Evolutionary conservation across 1,140 invertebrate species (phyloP).

Genomic region (Drosophila biarmipes): DNA sequence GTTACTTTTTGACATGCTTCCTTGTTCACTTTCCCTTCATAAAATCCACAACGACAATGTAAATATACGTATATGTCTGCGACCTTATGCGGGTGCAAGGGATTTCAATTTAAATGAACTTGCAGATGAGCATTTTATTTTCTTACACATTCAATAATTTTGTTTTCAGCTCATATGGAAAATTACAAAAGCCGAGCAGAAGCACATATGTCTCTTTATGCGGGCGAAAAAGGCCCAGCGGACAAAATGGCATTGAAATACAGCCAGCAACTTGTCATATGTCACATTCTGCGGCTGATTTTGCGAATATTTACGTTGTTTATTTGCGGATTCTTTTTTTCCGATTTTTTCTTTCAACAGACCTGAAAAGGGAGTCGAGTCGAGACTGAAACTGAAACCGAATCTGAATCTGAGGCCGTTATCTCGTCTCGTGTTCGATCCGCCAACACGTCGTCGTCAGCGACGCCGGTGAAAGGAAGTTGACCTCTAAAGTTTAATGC

Average conservation of each 20-base stretch:
- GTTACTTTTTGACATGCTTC: slow-evolving; percentile 80
- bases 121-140: slow-evolving; percentile 75
- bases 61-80: slow-evolving; percentile 45
- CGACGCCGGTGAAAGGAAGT: slow-evolving; percentile 75
- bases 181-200: slow-evolving; percentile 72
- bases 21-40: slow-evolving; percentile 50
- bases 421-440: slow-evolving; percentile 36
- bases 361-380: slow-evolving; percentile 24
- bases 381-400: slow-evolving; percentile 12
- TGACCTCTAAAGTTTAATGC: slow-evolving; percentile 83
- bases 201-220: no score
- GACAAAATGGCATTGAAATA: slow-evolving; percentile 72
- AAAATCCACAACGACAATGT: slow-evolving; percentile 81
- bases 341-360: neutral
- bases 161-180: slow-evolving; percentile 70
- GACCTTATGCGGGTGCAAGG: slow-evolving; percentile 16
- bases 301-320: slow-evolving; percentile 29
- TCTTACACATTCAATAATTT: slow-evolving; percentile 75
- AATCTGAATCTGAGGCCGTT: slow-evolving; percentile 32
- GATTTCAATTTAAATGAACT: slow-evolving; percentile 83
- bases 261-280: slow-evolving; percentile 75
- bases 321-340: slow-evolving; percentile 4
- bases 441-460: slow-evolving; percentile 55
- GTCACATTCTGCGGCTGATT: slow-evolving; percentile 77
- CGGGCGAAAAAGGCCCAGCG: slow-evolving; percentile 32